phyloP scores from a whole-genome alignment of 2,797 vertebrate species.

The Acrocephalus scirpaceus region DNA sequence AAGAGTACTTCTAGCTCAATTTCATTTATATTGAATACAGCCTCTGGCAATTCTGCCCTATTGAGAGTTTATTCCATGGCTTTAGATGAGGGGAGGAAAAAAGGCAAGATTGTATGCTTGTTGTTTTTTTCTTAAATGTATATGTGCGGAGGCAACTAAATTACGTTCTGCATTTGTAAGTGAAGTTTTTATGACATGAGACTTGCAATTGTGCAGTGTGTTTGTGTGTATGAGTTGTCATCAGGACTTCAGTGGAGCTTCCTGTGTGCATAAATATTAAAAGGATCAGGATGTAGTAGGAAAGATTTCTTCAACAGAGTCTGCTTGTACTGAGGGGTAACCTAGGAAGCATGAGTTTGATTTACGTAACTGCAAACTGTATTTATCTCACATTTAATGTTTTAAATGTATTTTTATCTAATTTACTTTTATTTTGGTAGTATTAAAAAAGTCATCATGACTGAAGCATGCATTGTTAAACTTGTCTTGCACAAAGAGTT shows the following conservation, averaged over 20 bases:
- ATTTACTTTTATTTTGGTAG: slow-evolving; percentile 7
- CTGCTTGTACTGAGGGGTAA: slow-evolving; percentile 8
- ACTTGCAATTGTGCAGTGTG: neutral
- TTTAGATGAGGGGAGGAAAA: rapidly evolving
- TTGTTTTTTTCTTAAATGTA: neutral
- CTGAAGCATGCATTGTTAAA: neutral
- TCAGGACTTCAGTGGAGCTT: slow-evolving; percentile 41
- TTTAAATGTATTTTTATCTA: slow-evolving; percentile 10
- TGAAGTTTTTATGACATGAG: slow-evolving; percentile 33
- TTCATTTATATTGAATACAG: neutral
- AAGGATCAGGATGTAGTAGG: neutral
- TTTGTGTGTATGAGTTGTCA: neutral
- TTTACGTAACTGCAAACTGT: neutral
- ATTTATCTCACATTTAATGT: neutral
- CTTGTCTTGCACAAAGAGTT: neutral
- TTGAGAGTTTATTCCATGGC: neutral
- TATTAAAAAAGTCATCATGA: neutral
- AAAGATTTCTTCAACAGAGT: slow-evolving; percentile 16
- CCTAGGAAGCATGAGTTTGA: neutral
- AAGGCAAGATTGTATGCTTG: neutral
- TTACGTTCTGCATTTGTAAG: neutral
- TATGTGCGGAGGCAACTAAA: neutral
- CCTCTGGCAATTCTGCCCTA: neutral
- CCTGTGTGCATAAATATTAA: slow-evolving; percentile 38
- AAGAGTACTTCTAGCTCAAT: neutral